These are phyloP conservation scores for Masnerella sp. DNA, from an alignment of 2,888 invertebrate genomes.

Conservation along the genomic window DNA sequence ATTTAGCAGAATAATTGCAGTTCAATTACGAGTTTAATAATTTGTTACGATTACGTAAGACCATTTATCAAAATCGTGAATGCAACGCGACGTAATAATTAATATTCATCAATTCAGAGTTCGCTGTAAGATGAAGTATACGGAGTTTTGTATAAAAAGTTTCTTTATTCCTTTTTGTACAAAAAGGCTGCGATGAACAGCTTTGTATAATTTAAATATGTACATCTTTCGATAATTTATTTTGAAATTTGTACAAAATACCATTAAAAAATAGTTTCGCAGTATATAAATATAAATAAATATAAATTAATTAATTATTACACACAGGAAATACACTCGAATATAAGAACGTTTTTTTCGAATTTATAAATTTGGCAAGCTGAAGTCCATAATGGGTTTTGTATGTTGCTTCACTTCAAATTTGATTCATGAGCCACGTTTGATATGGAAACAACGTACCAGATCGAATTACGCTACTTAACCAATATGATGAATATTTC, in stretches of 20 bases:
- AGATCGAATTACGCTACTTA: constrained; percentile 17
- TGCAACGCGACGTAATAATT: constrained; percentile 14
- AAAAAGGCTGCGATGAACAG: not conserved
- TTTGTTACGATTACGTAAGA: constrained; percentile 19
- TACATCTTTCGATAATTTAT: not conserved
- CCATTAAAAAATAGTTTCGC: no score
- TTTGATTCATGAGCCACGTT: not conserved
- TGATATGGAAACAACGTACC: constrained; percentile 1
- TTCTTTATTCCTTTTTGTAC: not conserved
- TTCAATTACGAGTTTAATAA: constrained; percentile 30
- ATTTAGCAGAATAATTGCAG: constrained; percentile 8
- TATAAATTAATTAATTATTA: no score
- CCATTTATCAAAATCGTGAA: constrained; percentile 16
- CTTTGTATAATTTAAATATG: not conserved
- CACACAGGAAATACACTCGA: not conserved
- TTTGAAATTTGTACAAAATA: no score
- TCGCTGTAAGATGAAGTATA: not conserved
- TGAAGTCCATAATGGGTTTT: constrained; percentile 7
- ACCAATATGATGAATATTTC: constrained; percentile 73
- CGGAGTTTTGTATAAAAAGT: constrained; percentile 2
- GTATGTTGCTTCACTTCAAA: not conserved
- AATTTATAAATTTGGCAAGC: not conserved
- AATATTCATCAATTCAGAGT: constrained; percentile 16
- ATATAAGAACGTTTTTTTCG: not conserved
- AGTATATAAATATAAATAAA: no score